Base-by-base conservation (phyloP, 2,113 vertebrate species). In the Pteronura brasiliensis region DNA sequence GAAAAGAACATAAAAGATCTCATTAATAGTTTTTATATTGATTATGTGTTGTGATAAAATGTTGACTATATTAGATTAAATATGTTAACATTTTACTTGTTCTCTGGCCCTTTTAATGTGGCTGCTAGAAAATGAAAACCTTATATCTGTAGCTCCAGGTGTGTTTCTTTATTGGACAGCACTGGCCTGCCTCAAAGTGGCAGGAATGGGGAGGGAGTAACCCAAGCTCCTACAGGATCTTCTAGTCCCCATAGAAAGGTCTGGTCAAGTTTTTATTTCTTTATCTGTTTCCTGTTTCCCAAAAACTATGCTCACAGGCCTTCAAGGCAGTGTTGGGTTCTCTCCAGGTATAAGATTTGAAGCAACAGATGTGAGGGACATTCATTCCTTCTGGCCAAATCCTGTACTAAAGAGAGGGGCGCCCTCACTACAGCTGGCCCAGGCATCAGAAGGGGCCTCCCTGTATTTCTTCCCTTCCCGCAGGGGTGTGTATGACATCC, bases 181-280 rank as follows among this genome's bases (percentile, higher is more conserved):
- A 0, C n/a, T 34, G 47, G 17, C 27, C 7, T 9, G 17, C 29
- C 61, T 31, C 12, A 29, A 59, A 31, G 11, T 57, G 11, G 13
- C 18, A 2, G 10, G 49, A 23, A 15, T 1, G 1, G n/a, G 10
- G 13, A 2, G 2, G 34, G 12, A 27, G 42, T 8, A 83, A 52
- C 27, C 67, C 44, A 27, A 13, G 44, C 7, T 49, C 44, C 47
- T 31, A 6, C 0, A 4, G 21, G 12, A 29, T 67, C 39, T 44
- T 39, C 59, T 74, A 71, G 36, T 34, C 0, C 1, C 67, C 36
- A 7, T 10, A 8, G 76, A 29, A 39, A 67, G 49, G 4, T 47
- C 36, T 1, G 9, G 2, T 31, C 15, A 17, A n/a, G 44, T 20
- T 39, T 82, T 72, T 27, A 6, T 76, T 74, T 74, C 67, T 72